Base-by-base conservation (phyloP, 2,797 vertebrate species). In the Hoplostethus atlanticus region DNA sequence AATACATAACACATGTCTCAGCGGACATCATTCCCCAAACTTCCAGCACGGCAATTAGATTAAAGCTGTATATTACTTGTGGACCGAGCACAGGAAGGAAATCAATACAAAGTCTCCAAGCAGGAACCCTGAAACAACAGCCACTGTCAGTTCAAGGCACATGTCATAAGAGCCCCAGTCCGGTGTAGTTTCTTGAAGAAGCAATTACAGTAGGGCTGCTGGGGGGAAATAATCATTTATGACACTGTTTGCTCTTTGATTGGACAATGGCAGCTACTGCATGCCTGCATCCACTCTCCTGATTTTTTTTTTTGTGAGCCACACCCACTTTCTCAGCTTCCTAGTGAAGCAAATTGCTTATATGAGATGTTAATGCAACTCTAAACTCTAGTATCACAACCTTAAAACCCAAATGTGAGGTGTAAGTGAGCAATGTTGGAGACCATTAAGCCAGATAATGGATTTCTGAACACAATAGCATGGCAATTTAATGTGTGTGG, bases 21-120 rank as follows among this genome's bases (percentile, higher is more conserved):
- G 76, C 55, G 77, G 88, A 86, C 73, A 83, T 81, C 73, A 69
- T 70, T 86, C 79, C 64, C 51, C 66, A 80, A 87, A 87, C 84
- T 89, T 93, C 77, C 84, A 50, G 42, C 72, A 66, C 66, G 17
- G 74, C 89, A 90, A 92, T 92, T 92, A 90, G 78, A 93, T 92
- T 90, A 91, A 89, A 91, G 83, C 85, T 87, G 73, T 90, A 90
- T 87, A 89, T 93, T 87, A 91, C 88, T 80, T 76, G 78, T 68
- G 81, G 87, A 87, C 64, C 82, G 76, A 78, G 79, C 75, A 75
- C 54, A 13, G 65, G 60, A 68, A 87, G 71, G 81, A 90, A 92
- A 91, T 92, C 86, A 84, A 89, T 92, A 91, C 62, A 16, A 59
- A 58, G 81, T 86, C 86, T 90, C 82, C 76, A 75, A 73, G 84